Conservation (phyloP, 2,888 invertebrate species). For the Cordilura impudica region DNA sequence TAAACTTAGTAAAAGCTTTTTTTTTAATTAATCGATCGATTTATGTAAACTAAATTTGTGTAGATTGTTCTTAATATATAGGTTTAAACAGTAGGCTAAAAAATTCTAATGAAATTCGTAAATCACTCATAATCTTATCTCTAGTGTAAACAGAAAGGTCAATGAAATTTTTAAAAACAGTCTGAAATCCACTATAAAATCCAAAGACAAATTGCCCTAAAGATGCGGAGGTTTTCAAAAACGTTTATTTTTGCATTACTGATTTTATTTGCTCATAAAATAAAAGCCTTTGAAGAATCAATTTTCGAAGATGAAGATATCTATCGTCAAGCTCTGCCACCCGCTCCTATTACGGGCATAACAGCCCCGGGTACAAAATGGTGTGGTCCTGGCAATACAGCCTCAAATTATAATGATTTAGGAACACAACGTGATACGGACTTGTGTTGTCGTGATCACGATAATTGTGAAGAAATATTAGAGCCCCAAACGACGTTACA, state of each 20-base stretch:
- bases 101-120: too few relatives aligned
- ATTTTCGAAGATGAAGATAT: slow-evolving; percentile 77
- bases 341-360: slow-evolving; percentile 69
- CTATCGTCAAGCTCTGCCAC: slow-evolving; percentile 72
- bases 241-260: not conserved
- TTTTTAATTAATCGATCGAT: too few relatives aligned
- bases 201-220: not conserved
- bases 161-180: not conserved
- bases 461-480: slow-evolving; percentile 78
- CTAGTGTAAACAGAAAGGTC: not conserved
- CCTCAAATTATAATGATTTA: slow-evolving; percentile 87
- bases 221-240: not conserved
- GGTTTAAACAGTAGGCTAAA: too few relatives aligned
- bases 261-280: not conserved
- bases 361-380: slow-evolving; percentile 88
- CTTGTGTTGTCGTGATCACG: slow-evolving; percentile 92
- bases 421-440: slow-evolving; percentile 90
- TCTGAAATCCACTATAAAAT: not conserved
- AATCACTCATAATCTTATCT: too few relatives aligned
- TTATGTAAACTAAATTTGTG: too few relatives aligned
- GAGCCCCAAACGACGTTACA: slow-evolving; percentile 70
- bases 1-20: too few relatives aligned
- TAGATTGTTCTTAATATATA: too few relatives aligned
- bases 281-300: slow-evolving; percentile 69
- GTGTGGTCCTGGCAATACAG: slow-evolving; percentile 93